Base-by-base conservation (phyloP, 2,113 vertebrate species). In the Eretmochelys imbricata region DNA sequence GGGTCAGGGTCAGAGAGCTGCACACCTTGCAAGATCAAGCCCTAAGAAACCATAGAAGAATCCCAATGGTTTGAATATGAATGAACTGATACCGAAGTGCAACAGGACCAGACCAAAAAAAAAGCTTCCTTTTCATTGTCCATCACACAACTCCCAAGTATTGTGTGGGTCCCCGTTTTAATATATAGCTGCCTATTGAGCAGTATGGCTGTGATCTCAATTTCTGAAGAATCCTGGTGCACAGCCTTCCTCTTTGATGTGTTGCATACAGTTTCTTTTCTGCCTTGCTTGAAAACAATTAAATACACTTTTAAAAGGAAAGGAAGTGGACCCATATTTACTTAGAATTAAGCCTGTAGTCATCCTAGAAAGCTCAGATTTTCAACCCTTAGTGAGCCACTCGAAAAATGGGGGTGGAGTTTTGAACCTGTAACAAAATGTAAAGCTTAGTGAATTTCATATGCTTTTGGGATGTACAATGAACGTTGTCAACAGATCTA, bases 391-490 rank as follows among this genome's bases (percentile, higher is more conserved):
- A 31, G 54, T 62, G 24, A 88, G 80, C 50, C 35, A 84, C n/a
- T n/a, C 19, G 20, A 88, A 85, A 85, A 87, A 82, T 0, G 1
- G 2, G 16, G 27, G 38, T 83, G 24, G 76, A 85, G 51, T 86
- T 59, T 80, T 17, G 53, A 72, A 3, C 57, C 86, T 49, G 50
- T 50, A 35, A 29, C 0, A 1, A 82, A 84, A 79, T 27, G 93
- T 27, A n/a, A 42, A 54, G 42, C 17, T 1, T 17, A 22, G 17
- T 11, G 2, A 1, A 65, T 62, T 49, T 27, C 1, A 0, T 48
- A 2, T 59, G 53, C 78, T 53, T 50, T 25, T 2, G 48, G 50
- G 46, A 69, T 65, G 2, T 65, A 76, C 54, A 55, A 3, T 0
- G 17, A 84, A 6, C 13, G 55, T 89, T 50, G 5, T 0, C 42